Evolutionary conservation across 2,888 invertebrate genomes (phyloP).

Genomic region (Trichogramma dendrolimi): DNA sequence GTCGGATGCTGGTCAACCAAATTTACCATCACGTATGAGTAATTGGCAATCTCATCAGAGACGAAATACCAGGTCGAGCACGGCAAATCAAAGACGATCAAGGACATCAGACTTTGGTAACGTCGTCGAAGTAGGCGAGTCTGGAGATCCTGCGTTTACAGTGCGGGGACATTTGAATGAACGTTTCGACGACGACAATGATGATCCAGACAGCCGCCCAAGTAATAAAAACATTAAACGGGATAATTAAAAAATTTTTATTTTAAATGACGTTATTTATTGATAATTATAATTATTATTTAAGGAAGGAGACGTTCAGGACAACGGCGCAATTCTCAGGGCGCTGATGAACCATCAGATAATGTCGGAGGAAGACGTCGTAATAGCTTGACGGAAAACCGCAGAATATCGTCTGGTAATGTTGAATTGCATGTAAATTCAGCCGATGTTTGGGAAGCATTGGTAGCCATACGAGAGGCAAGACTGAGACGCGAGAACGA

Average conservation of each 20-base stretch:
- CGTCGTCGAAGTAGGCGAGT: constrained; percentile 32
- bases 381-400: constrained; percentile 39
- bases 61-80: constrained; percentile 33
- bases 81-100: constrained; percentile 16
- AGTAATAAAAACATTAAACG: constrained; percentile 5
- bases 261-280: background rate
- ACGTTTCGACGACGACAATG: constrained; percentile 28
- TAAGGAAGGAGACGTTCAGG: constrained; percentile 9
- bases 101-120: constrained; percentile 34
- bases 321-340: constrained; percentile 16
- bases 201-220: constrained; percentile 20
- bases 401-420: constrained; percentile 43
- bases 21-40: constrained; percentile 36
- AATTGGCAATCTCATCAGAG: constrained; percentile 38
- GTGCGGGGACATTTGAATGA: constrained; percentile 23
- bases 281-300: background rate
- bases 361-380: constrained; percentile 30
- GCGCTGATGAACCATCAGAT: constrained; percentile 9
- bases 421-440: constrained; percentile 49
- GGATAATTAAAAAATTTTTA: background rate
- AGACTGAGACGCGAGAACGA: constrained; percentile 58
- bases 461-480: constrained; percentile 63
- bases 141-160: constrained; percentile 2
- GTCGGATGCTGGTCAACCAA: constrained; percentile 35
- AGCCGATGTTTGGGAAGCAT: constrained; percentile 67